phyloP scores from a whole-genome alignment of 2,113 vertebrate genomes.

The Oreotrochilus melanogaster region DNA sequence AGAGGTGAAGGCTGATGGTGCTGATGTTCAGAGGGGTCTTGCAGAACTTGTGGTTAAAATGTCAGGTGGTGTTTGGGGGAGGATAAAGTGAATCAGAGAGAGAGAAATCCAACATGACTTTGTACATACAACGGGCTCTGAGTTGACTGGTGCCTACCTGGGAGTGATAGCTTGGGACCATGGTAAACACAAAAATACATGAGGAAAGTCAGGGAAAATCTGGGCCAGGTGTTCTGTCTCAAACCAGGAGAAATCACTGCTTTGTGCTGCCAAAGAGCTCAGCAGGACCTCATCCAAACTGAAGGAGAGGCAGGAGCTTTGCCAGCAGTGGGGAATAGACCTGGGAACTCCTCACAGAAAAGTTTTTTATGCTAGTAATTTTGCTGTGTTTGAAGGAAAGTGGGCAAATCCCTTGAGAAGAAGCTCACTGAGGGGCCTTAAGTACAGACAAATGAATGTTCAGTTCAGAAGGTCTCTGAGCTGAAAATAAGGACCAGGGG shows the following conservation, averaged over 20 bases:
- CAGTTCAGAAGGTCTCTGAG: neutral
- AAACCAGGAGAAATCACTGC: neutral
- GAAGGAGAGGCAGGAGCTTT: neutral
- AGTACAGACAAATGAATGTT: neutral
- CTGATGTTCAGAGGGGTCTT: neutral
- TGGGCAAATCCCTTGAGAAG: neutral
- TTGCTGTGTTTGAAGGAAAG: neutral
- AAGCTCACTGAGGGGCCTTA: neutral
- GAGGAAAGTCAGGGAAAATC: neutral
- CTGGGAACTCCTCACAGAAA: neutral
- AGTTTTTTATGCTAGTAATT: neutral
- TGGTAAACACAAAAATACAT: neutral
- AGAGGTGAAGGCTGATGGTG: neutral
- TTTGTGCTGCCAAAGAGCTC: neutral
- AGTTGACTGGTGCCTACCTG: neutral
- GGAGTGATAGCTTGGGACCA: neutral
- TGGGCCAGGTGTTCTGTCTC: neutral
- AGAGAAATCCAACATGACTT: neutral
- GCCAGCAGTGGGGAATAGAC: neutral
- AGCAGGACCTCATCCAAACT: neutral
- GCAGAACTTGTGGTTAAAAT: neutral
- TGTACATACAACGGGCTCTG: neutral
- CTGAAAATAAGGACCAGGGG: neutral
- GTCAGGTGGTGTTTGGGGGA: neutral
- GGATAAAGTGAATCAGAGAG: neutral